These are phyloP conservation scores for Noctua pronuba DNA, from an alignment of 2,888 invertebrate genomes.

Conservation along the genomic window DNA sequence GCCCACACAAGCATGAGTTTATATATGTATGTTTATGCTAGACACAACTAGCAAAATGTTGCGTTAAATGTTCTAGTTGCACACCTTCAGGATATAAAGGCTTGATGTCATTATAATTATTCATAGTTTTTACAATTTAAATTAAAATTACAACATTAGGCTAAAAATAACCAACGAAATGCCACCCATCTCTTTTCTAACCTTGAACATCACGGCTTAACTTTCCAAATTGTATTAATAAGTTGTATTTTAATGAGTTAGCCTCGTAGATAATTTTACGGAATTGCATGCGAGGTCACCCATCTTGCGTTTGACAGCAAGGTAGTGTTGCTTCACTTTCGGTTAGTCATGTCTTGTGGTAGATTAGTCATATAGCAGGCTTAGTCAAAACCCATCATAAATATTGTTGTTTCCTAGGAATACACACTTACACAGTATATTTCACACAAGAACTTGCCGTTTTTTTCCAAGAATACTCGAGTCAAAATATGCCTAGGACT, in stretches of 20 bases:
- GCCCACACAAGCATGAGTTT: no score
- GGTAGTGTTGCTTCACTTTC: slow-evolving; percentile 26
- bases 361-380: not conserved
- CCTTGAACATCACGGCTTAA: slow-evolving; percentile 17
- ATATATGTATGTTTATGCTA: no score
- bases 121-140: not conserved
- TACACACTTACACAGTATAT: not conserved
- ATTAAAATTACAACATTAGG: slow-evolving; percentile 3
- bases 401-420: not conserved
- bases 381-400: not conserved
- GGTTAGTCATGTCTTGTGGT: slow-evolving; percentile 6
- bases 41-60: no score
- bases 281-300: slow-evolving; percentile 32
- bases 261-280: slow-evolving; percentile 33
- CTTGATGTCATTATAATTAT: not conserved
- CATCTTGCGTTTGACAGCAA: slow-evolving; percentile 28
- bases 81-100: not conserved
- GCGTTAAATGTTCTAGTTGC: no score
- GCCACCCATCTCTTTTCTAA: slow-evolving; percentile 27
- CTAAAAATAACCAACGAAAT: not conserved
- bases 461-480: not conserved
- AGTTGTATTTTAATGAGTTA: slow-evolving; percentile 2
- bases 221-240: slow-evolving; percentile 38
- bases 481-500: not conserved
- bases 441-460: not conserved